Conservation (phyloP, 2,797 vertebrate species). For the Molossus alvarezi region DNA sequence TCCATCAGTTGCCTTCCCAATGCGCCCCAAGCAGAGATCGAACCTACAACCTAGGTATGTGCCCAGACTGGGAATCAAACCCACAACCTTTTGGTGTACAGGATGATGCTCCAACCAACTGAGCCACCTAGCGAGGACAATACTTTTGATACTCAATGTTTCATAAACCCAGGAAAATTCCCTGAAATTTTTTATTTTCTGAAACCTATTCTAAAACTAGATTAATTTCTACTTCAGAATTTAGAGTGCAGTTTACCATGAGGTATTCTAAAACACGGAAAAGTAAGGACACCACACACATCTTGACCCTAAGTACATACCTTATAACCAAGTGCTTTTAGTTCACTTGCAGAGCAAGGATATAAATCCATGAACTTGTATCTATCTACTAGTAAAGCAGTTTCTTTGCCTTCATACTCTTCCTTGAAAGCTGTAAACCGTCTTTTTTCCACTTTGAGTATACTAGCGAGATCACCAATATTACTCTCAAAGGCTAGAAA, state of each 20-base stretch:
- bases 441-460: constrained; percentile 98
- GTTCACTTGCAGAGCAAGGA: constrained; percentile 97
- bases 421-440: constrained; percentile 99
- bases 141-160: constrained; percentile 32
- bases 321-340: constrained; percentile 99
- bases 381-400: constrained; percentile 97
- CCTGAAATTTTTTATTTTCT: not conserved
- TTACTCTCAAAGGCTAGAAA: constrained; percentile 99
- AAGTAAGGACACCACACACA: not conserved
- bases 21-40: not conserved
- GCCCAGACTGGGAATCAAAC: not conserved
- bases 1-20: not conserved
- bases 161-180: constrained; percentile 63
- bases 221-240: constrained; percentile 52
- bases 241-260: constrained; percentile 41
- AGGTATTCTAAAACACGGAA: constrained; percentile 14
- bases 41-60: too few relatives aligned
- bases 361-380: constrained; percentile 99
- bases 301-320: constrained; percentile 87
- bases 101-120: not conserved
- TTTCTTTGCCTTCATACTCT: constrained; percentile 99
- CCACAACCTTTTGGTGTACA: not conserved
- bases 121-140: not conserved
- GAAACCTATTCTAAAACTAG: constrained; percentile 62
- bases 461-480: constrained; percentile 99